Percentiles rank a stretch among this genome's conserved stretches.
phyloP scores from a whole-genome alignment of 2,888 invertebrate species.

The Philonicus albiceps region DNA sequence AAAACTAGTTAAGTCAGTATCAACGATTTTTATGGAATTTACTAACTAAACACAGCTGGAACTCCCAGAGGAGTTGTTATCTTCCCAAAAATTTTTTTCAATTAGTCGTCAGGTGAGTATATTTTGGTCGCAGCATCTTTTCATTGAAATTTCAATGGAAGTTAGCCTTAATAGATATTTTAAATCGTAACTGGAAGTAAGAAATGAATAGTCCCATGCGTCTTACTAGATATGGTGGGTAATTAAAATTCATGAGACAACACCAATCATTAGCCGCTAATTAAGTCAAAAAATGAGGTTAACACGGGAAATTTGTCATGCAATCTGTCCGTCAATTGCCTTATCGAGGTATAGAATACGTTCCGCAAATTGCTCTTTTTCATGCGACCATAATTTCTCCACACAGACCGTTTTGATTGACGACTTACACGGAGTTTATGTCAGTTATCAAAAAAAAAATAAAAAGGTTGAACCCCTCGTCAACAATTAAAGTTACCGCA shows the following conservation, averaged over 20 bases:
- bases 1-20: too few species aligned
- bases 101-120: background rate
- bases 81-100: background rate
- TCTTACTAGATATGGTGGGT: background rate
- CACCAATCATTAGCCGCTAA: background rate
- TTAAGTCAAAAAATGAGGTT: constrained; percentile 9
- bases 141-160: background rate
- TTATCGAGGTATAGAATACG: background rate
- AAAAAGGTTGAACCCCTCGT: background rate
- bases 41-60: background rate
- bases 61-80: background rate
- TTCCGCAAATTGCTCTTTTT: background rate
- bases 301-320: constrained; percentile 11
- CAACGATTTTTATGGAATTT: background rate
- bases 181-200: background rate
- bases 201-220: background rate
- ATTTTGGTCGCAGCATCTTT: background rate
- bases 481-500: background rate
- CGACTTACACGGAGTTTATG: background rate
- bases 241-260: constrained; percentile 19
- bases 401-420: background rate
- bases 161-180: background rate
- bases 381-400: background rate
- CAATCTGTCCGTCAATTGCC: background rate
- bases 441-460: background rate